These are phyloP conservation scores for Furcifer pardalis DNA, from an alignment of 2,797 vertebrate species.

Conservation along the genomic window DNA sequence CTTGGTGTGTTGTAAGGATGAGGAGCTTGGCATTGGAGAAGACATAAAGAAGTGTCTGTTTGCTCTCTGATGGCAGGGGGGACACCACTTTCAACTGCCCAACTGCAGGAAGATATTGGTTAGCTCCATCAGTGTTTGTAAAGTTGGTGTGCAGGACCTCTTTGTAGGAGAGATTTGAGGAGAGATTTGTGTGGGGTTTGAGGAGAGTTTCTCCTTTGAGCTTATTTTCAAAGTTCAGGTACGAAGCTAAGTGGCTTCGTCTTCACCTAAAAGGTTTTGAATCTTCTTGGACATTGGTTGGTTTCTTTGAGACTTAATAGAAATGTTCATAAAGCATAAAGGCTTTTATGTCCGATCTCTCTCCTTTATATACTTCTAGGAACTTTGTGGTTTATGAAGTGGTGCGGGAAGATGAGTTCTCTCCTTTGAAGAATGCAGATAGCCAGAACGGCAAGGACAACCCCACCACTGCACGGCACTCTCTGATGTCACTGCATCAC, in stretches of 20 bases:
- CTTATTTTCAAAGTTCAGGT: neutral
- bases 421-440: constrained; percentile 95
- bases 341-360: neutral
- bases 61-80: too few relatives aligned
- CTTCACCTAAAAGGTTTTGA: neutral
- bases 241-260: neutral
- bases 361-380: constrained; percentile 64
- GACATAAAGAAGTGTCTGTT: neutral
- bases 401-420: constrained; percentile 94
- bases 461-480: constrained; percentile 90
- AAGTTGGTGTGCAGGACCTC: neutral
- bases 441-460: constrained; percentile 96
- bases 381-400: constrained; percentile 94
- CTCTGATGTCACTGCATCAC: constrained; percentile 94
- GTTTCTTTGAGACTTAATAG: neutral
- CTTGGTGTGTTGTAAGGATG: neutral
- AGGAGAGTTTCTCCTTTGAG: neutral
- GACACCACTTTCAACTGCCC: neutral
- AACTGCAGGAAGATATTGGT: neutral
- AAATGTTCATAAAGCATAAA: neutral
- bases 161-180: neutral
- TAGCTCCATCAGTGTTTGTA: too few relatives aligned
- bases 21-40: neutral
- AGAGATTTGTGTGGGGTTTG: neutral
- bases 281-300: neutral